Evolutionary conservation across 1,140 invertebrate genomes (phyloP), one percentile per base, ranked within the genome.

Genomic region (Brachionus koreanus): DNA sequence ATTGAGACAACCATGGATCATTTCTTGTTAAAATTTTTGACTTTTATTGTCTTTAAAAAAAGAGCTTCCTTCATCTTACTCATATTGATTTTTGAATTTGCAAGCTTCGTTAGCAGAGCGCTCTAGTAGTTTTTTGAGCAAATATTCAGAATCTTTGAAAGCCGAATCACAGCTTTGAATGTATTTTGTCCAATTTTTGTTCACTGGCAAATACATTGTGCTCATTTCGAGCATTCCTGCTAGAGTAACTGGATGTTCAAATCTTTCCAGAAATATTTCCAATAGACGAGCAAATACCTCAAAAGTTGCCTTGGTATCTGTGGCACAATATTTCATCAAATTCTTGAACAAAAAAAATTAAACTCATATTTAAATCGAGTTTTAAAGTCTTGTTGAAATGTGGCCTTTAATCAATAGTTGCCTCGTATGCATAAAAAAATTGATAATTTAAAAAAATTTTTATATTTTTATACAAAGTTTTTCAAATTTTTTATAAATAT

Each of bases 201-300:
- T 98, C 13, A 98, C 91, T 0, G 98, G 97, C 63, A 99, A 90
- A 88, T 96, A 95, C 4, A 93, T 90, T 35, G 91, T 90, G 84
- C 94, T 92, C 89, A 99, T 92, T 89, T 98, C 96, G 39, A 99
- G 87, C 94, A 98, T 98, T 10, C 97, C 98, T 63, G 94, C 93
- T 52, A 98, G 90, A 0, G 96, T 97, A 0, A 95, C 95, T 2
- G 96, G 95, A 91, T 98, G 95, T 3, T 96, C 96, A 90, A 98
- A 98, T 85, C 29, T 10, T 61, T 74, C 43, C 57, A 25, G 19
- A 83, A 82, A 99, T 83, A 94, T 79, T 0, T 95, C 94, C 87
- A 93, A 93, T 0, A 98, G 83, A 82, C 91, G 90, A 42, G 89
- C 87, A 19, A 97, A 91, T 0, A 99, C 90, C 75, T 92, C 89